Evolutionary conservation across 1,140 invertebrate species (phyloP).

Genomic region (Melanaphis sacchari): DNA sequence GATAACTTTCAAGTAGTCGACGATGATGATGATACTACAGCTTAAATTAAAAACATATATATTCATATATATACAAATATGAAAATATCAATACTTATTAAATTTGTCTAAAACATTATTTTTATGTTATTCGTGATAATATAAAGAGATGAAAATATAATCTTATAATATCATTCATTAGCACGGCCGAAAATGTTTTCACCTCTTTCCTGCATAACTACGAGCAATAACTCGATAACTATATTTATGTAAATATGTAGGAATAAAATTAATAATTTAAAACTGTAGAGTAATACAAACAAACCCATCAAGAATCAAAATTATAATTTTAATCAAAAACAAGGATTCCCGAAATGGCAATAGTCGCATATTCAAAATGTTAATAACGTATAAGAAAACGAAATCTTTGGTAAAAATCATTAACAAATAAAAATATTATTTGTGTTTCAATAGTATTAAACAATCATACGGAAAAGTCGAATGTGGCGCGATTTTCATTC

Average conservation of each 20-base stretch:
- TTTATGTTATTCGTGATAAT: not conserved
- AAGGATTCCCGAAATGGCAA: not conserved
- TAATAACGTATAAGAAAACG: not conserved
- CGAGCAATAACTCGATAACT: not conserved
- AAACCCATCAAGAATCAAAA: not conserved
- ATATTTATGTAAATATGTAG: not conserved
- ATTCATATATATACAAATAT: not conserved
- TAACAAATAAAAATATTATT: not conserved
- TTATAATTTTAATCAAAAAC: conserved; percentile 19
- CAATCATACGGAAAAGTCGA: not conserved
- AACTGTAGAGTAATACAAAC: conserved; percentile 6
- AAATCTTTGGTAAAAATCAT: not conserved
- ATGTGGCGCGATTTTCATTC: not conserved
- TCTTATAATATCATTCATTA: conserved; percentile 25
- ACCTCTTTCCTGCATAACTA: not conserved
- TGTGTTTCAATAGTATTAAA: not conserved
- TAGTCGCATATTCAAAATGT: not conserved
- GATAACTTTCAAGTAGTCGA: conserved; percentile 1
- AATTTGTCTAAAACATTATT: not conserved
- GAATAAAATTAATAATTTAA: conserved; percentile 29
- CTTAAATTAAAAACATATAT: conserved; percentile 34
- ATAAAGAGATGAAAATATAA: conserved; percentile 24
- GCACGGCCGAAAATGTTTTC: conserved; percentile 27
- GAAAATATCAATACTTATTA: not conserved
- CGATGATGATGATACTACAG: not conserved